Base-by-base conservation (phyloP, 2,888 invertebrate species). In the Ametastegia equiseti region DNA sequence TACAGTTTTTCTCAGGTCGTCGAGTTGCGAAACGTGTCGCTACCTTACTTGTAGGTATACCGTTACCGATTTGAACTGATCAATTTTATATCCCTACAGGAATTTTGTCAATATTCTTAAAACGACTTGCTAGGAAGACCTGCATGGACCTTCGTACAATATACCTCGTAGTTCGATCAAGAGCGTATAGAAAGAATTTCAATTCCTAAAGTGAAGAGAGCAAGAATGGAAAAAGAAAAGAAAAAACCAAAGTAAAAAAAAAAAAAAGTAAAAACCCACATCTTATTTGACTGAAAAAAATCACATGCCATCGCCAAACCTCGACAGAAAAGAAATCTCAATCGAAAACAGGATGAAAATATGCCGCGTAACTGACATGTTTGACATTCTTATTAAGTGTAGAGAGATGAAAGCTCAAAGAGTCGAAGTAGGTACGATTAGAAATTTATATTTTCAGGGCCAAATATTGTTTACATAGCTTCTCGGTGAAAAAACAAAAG, bases 21-120 rank as follows among this genome's bases (percentile, higher is more conserved):
- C n/a, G n/a, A n/a, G n/a, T n/a, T n/a, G n/a, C n/a, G n/a, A n/a
- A n/a, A n/a, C n/a, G n/a, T n/a, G n/a, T n/a, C n/a, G n/a, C n/a
- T n/a, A n/a, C n/a, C n/a, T n/a, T n/a, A n/a, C n/a, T n/a, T n/a
- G n/a, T n/a, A n/a, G n/a, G n/a, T n/a, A n/a, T n/a, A n/a, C n/a
- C n/a, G n/a, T n/a, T n/a, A n/a, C n/a, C n/a, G n/a, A n/a, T n/a
- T n/a, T 6, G 33, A 9, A 69, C n/a, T 23, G 11, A 39, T 23
- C 7, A 11, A 19, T 69, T 42, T 23, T 42, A 36, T 23, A 23
- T 69, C 13, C 2, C 84, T 82, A 80, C 67, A 81, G 87, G 87
- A 88, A 88, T 88, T 88, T 73, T 87, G 85, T 86, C 87, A 87
- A 88, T 88, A 88, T 87, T 86, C 86, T 77, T 79, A 83, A 85